These are phyloP conservation scores for Nestor notabilis DNA, from an alignment of 2,113 vertebrate species.

Conservation along the genomic window DNA sequence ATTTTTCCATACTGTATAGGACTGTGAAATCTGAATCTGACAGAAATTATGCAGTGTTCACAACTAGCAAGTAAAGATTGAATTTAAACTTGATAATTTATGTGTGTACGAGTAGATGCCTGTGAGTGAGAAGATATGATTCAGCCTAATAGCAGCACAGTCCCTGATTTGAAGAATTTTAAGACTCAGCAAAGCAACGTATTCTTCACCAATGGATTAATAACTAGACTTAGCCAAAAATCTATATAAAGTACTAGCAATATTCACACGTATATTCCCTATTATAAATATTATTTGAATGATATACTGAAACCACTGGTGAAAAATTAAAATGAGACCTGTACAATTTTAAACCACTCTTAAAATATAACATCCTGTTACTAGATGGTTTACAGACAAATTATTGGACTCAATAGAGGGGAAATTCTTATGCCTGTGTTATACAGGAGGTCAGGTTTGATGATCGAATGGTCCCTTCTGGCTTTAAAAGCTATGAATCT, in stretches of 20 bases:
- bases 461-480: constrained; percentile 6
- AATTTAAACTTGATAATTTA: not conserved
- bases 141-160: not conserved
- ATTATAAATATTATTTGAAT: constrained; percentile 29
- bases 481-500: constrained; percentile 31
- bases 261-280: not conserved
- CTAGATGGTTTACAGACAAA: constrained; percentile 18
- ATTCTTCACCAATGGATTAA: constrained; percentile 9
- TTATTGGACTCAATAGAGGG: not conserved
- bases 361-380: constrained; percentile 14
- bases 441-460: constrained; percentile 13
- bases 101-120: not conserved
- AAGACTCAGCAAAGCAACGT: not conserved
- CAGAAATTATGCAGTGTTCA: not conserved
- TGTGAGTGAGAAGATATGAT: not conserved
- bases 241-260: not conserved
- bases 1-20: not conserved
- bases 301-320: not conserved
- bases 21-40: not conserved
- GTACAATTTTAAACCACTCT: not conserved
- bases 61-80: not conserved
- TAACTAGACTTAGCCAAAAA: not conserved
- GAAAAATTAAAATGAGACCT: not conserved
- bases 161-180: not conserved
- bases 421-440: constrained; percentile 26